These are phyloP conservation scores for Plumapathes pennacea DNA, from an alignment of 92 coral and sea anemone species.

Conservation along the genomic window DNA sequence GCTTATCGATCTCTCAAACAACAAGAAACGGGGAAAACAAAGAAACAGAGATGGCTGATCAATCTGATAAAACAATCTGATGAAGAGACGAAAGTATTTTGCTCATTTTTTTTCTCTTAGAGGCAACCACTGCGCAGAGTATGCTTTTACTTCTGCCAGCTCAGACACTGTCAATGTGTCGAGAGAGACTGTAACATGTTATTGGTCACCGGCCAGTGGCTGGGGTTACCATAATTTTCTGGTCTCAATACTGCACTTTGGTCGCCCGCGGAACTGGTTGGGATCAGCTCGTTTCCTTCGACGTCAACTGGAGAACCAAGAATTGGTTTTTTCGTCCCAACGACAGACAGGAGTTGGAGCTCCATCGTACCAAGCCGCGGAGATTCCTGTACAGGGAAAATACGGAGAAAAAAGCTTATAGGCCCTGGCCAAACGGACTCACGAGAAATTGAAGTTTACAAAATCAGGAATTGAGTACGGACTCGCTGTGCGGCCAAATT, in stretches of 20 bases:
- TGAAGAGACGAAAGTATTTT: background rate
- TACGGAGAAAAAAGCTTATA: background rate
- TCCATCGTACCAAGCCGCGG: slow-evolving; percentile 98
- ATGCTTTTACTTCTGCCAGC: too few relatives aligned
- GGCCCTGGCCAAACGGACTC: background rate
- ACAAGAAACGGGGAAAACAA: too few relatives aligned
- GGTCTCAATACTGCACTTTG: slow-evolving; percentile 43
- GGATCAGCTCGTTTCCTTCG: slow-evolving; percentile 28
- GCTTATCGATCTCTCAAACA: too few relatives aligned
- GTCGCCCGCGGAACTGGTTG: slow-evolving; percentile 14
- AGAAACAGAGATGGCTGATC: too few relatives aligned
- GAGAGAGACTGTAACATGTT: slow-evolving; percentile 79
- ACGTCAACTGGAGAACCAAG: slow-evolving; percentile 28
- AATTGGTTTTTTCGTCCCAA: slow-evolving; percentile 73
- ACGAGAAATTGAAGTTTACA: background rate
- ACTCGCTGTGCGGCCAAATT: too few relatives aligned
- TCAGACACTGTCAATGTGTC: slow-evolving; percentile 66
- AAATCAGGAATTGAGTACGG: too few relatives aligned
- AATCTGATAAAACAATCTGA: too few relatives aligned
- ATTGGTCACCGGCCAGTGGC: slow-evolving; percentile 86
- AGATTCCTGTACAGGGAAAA: slow-evolving; percentile 58
- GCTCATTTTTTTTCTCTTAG: background rate
- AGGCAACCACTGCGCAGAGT: background rate
- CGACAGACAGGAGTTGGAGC: slow-evolving; percentile 81
- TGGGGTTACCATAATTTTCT: slow-evolving; percentile 70